A percentile compares a stretch with the other conserved stretches of the same genome.
phyloP scores from a whole-genome alignment of 1,140 invertebrate species.

The Eupristina koningsbergeri region DNA sequence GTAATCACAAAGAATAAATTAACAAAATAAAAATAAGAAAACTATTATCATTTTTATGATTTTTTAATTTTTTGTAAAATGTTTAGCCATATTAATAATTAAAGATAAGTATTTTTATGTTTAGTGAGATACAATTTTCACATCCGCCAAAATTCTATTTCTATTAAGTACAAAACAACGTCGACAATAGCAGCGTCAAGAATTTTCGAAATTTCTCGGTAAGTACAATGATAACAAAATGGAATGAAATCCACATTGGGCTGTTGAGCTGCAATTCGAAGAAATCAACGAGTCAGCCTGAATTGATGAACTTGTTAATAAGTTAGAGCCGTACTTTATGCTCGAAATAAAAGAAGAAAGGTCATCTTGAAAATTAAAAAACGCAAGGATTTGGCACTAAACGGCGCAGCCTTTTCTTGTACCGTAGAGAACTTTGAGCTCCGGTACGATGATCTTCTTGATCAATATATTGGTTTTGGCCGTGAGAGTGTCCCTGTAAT shows the following conservation, averaged over 20 bases:
- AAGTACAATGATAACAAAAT: not conserved
- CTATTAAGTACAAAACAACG: not conserved
- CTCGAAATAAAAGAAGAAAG: not conserved
- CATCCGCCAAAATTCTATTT: not conserved
- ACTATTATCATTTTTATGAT: not conserved
- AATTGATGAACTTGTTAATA: not conserved
- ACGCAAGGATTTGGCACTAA: slow-evolving; percentile 68
- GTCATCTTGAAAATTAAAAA: not conserved
- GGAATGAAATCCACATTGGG: not conserved
- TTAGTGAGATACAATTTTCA: not conserved
- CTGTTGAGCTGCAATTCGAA: too few relatives aligned
- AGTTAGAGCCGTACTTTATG: not conserved
- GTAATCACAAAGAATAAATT: not conserved
- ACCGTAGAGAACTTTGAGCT: slow-evolving; percentile 88
- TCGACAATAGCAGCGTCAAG: not conserved
- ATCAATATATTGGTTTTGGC: slow-evolving; percentile 86
- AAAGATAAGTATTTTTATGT: not conserved
- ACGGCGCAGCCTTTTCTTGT: slow-evolving; percentile 85
- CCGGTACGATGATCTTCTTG: slow-evolving; percentile 85
- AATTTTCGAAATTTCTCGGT: not conserved
- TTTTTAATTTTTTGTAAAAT: not conserved
- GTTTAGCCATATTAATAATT: not conserved
- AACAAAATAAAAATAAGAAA: too few relatives aligned
- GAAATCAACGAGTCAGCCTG: not conserved
- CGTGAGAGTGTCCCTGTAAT: slow-evolving; percentile 82